Conservation (phyloP, 1,140 invertebrate species). For the Pemphigus obesinymphae region DNA sequence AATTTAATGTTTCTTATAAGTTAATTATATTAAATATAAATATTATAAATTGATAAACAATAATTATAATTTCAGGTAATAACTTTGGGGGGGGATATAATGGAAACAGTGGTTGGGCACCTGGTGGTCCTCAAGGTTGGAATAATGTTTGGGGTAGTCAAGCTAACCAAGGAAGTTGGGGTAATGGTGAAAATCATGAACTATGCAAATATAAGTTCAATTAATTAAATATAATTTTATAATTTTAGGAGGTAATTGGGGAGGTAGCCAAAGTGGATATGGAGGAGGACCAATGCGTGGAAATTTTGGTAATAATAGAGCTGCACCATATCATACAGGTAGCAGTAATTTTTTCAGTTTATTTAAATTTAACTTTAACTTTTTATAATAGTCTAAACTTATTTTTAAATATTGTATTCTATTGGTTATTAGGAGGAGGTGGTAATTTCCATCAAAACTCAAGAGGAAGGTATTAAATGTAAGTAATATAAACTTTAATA, state of each 20-base stretch:
- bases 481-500: background rate
- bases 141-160: slow-evolving; percentile 46
- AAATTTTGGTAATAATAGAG: slow-evolving; percentile 36
- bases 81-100: slow-evolving; percentile 42
- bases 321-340: slow-evolving; percentile 20
- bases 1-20: too few species aligned
- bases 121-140: slow-evolving; percentile 45
- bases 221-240: background rate
- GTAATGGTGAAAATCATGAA: slow-evolving; percentile 35
- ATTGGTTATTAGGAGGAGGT: slow-evolving; percentile 12
- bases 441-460: slow-evolving; percentile 32
- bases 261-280: slow-evolving; percentile 37
- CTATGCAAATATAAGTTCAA: background rate
- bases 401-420: background rate
- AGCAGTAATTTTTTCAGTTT: slow-evolving; percentile 12
- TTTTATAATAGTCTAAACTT: background rate
- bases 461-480: slow-evolving; percentile 31
- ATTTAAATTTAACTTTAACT: background rate
- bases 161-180: slow-evolving; percentile 32
- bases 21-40: too few species aligned
- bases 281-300: slow-evolving; percentile 44
- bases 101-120: slow-evolving; percentile 44
- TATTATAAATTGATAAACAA: too few species aligned
- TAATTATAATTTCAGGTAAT: slow-evolving; percentile 18
- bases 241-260: slow-evolving; percentile 28